These are phyloP conservation scores for Darevskia nairensis DNA, from an alignment of 2,797 vertebrate genomes.

Conservation along the genomic window DNA sequence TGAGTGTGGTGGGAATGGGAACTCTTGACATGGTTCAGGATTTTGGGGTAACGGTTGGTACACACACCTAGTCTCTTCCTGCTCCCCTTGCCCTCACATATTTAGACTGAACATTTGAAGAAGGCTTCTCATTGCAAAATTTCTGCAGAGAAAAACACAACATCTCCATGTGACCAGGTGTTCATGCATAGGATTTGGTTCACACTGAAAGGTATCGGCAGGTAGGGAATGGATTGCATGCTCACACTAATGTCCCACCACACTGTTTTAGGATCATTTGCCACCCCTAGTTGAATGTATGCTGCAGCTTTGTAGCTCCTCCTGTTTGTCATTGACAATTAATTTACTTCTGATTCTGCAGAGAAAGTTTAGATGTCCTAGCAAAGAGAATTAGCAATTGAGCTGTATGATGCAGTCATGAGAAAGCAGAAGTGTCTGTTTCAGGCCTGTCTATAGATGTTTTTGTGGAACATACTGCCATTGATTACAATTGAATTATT, in stretches of 20 bases:
- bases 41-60: neutral
- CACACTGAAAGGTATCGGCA: neutral
- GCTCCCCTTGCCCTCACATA: neutral
- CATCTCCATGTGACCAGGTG: neutral
- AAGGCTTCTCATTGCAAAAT: neutral
- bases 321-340: neutral
- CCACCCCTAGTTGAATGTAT: neutral
- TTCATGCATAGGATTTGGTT: neutral
- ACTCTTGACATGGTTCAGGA: no score
- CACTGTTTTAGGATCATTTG: neutral
- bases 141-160: neutral
- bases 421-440: neutral
- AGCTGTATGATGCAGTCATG: neutral
- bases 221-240: neutral
- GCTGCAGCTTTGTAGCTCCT: neutral
- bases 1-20: no score
- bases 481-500: conserved; percentile 21
- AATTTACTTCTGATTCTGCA: neutral
- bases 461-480: neutral
- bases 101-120: neutral
- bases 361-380: neutral
- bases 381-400: neutral
- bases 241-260: neutral
- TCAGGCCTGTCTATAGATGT: neutral
- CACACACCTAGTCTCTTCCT: neutral